phyloP scores from a whole-genome alignment of 2,888 invertebrate genomes.

The Phlogophora meticulosa region DNA sequence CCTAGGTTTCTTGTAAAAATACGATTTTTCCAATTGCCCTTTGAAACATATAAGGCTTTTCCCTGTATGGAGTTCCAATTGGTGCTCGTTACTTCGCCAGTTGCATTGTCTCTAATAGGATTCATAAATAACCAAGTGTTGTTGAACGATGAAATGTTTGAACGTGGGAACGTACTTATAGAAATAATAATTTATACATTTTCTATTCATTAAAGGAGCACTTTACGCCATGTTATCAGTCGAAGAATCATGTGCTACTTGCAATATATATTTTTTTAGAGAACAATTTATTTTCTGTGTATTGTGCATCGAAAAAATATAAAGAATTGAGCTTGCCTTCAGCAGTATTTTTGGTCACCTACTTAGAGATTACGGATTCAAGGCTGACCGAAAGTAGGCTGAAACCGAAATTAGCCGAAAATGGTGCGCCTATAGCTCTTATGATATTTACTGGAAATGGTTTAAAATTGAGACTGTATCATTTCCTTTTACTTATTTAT shows the following conservation, averaged over 20 bases:
- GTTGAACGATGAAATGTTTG: constrained; percentile 58
- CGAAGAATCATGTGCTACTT: constrained; percentile 24
- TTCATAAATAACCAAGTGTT: constrained; percentile 66
- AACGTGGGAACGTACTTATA: constrained; percentile 59
- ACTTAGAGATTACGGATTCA: constrained; percentile 35
- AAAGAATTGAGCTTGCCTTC: constrained; percentile 53
- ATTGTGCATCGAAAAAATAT: constrained; percentile 25
- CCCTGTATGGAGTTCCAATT: constrained; percentile 67
- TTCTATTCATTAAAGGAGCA: constrained; percentile 18
- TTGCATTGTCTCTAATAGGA: constrained; percentile 65
- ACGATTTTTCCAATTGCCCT: no score
- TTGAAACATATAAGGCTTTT: constrained; percentile 63
- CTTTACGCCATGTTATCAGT: constrained; percentile 26
- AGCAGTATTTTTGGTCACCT: constrained; percentile 33
- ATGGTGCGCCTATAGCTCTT: no score
- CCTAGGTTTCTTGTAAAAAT: no score
- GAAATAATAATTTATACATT: constrained; percentile 42
- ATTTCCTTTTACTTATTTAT: no score
- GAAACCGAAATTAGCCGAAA: no score
- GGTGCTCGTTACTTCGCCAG: constrained; percentile 65
- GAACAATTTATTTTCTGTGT: constrained; percentile 29
- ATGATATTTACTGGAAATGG: no score
- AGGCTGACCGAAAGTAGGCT: no score
- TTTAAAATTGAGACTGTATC: no score
- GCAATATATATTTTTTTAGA: constrained; percentile 1